Evolutionary conservation across 2,888 invertebrate genomes (phyloP), one percentile per base, ranked within the genome.

Genomic region (Meiosimyza platycephala): DNA sequence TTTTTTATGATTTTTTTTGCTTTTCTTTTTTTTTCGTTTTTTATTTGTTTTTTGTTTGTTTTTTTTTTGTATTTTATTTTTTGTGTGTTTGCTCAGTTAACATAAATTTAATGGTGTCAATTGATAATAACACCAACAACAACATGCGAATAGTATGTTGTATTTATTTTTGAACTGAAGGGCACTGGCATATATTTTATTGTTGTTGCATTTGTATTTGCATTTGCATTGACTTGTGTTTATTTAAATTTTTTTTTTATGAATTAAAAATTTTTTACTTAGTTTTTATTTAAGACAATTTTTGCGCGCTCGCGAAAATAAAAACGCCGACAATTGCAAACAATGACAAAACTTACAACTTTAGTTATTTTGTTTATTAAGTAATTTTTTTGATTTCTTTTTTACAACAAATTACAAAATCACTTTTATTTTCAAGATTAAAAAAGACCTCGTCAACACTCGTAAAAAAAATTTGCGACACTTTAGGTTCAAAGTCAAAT

Each of bases 311-410:
- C 51, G 50, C 59, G 40, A 68, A 40, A 16, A 57, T 4, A 40
- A 40, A 9, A 40, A 40, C 40, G 40, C 40, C 40, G 40, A 57
- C 60, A 69, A 69, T 59, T 66, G 66, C 64, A 52, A 74, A 50
- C 65, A 72, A 73, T 62, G 60, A 51, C 55, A 33, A 54, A 28
- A 68, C 59, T 69, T 72, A 73, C 70, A 73, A 73, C 57, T 74
- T 69, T 65, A 65, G 28, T 28, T 28, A 28, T 28, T 28, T 28
- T 55, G 54, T 18, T 64, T 64, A 72, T 79, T 79, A 68, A 68
- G 52, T 48, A 67, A 50, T 69, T 74, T 78, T 62, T 67, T 66
- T 67, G 33, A 15, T 47, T 64, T 75, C 22, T 48, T 47, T 50
- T 6, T 62, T 47, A 40, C 40, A 40, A 40, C 40, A 40, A 47